A percentile compares a stretch with the other conserved stretches of the same genome.
Conservation (phyloP, 2,113 vertebrate species). For the Leucoraja erinaceus region DNA sequence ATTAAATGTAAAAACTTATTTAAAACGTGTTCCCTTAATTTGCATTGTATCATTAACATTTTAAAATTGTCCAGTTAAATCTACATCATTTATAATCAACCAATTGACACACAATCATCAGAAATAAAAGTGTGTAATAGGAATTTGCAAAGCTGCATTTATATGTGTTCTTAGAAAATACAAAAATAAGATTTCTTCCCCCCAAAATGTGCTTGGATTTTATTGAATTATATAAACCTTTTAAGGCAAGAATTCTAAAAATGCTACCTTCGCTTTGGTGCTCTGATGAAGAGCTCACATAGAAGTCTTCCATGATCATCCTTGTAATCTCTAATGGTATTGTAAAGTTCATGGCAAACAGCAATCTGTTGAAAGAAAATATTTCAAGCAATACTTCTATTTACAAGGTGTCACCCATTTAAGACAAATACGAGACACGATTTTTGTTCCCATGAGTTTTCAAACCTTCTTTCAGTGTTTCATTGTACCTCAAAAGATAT, state of each 20-base stretch:
- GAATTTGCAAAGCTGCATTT: not conserved
- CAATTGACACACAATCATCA: not conserved
- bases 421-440: too few relatives aligned
- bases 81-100: not conserved
- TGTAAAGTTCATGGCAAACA: conserved; percentile 95
- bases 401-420: too few relatives aligned
- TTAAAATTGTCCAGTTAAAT: not conserved
- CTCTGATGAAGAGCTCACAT: conserved; percentile 94
- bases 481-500: not conserved
- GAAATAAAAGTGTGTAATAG: not conserved
- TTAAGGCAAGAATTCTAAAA: not conserved
- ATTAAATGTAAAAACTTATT: not conserved
- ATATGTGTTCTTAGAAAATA: not conserved
- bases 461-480: not conserved
- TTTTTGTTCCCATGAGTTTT: too few relatives aligned
- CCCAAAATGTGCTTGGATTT: not conserved
- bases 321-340: conserved; percentile 93
- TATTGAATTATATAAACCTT: not conserved
- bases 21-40: not conserved
- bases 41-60: not conserved
- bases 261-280: conserved; percentile 84
- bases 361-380: conserved; percentile 71
- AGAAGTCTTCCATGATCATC: conserved; percentile 93
- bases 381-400: not conserved
- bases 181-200: not conserved